Evolutionary conservation across 1,140 invertebrate species (phyloP), one percentile per base, ranked within the genome.

Genomic region (Chionoecetes opilio): DNA sequence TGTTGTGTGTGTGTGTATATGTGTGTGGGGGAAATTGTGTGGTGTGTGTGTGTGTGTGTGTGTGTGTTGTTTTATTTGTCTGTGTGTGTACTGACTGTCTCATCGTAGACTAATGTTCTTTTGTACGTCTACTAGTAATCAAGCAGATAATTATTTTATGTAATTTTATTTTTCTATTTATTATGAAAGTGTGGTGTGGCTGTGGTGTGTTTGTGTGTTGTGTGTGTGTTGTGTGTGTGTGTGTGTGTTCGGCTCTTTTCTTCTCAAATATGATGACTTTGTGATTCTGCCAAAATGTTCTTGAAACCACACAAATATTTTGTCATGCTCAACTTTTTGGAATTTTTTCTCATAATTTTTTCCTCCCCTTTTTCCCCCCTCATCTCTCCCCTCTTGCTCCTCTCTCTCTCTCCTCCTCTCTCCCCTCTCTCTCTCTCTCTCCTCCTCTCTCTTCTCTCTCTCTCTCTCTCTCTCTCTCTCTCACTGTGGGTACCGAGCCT

Each of bases 401-500:
- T n/a, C 63, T 75, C 63, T n/a, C 63, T 75, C 63, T 75, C 63
- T 75, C 63, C 6, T 21, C n/a, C 63, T 75, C 63, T 53, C 46
- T 53, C 46, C 21, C 21, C 46, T 53, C 46, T 53, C 46, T 53
- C 46, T 53, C 63, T 75, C 63, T 75, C 63, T n/a, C 63, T 75
- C 63, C n/a, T 26, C 21, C 63, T 75, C 63, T n/a, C 63, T 75
- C 63, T n/a, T n/a, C 63, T n/a, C n/a, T n/a, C n/a, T n/a, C 63
- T n/a, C 63, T n/a, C 63, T 75, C 63, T n/a, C 63, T 75, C 63
- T n/a, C 63, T 75, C 63, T 75, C 63, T 75, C 63, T 26, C n/a
- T 75, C 63, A 14, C 53, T 63, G 53, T 63, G 53, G 53, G 53
- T 2, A 63, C 53, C 53, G 53, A 63, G 26, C 53, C 21, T 26